Evolutionary conservation across 2,888 invertebrate genomes (phyloP).

Genomic region (Cremastobaeus sp.): DNA sequence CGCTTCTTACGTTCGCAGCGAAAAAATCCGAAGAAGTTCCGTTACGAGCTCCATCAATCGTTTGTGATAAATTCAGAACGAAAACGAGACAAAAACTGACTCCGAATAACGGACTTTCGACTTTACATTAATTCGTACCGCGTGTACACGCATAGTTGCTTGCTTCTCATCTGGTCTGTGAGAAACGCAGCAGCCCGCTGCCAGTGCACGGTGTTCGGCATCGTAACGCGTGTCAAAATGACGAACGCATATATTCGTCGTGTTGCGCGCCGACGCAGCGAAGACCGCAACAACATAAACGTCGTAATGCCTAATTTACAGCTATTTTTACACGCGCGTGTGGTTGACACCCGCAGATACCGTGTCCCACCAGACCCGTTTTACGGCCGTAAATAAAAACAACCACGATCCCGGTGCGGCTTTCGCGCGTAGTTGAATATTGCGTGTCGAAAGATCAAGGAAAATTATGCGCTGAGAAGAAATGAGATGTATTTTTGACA

Average conservation of each 20-base stretch:
- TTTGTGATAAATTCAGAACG: too few species aligned
- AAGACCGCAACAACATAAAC: conserved; percentile 63
- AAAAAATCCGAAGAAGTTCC: too few species aligned
- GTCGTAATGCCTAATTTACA: conserved; percentile 69
- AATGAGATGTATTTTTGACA: conserved; percentile 34
- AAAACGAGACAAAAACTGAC: conserved; percentile 7
- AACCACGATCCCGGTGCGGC: conserved; percentile 38
- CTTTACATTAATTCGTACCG: conserved; percentile 14
- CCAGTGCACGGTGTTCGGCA: conserved; percentile 16
- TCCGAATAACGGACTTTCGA: conserved; percentile 8
- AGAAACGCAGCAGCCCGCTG: conserved; percentile 27
- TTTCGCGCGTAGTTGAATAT: conserved; percentile 40
- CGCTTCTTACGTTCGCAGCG: too few species aligned
- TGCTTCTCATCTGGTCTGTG: conserved; percentile 40
- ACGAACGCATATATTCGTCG: conserved; percentile 39
- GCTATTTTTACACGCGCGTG: conserved; percentile 62
- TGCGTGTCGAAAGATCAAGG: conserved; percentile 54
- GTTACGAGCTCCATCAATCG: too few species aligned
- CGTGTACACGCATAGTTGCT: conserved; percentile 17
- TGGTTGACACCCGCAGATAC: conserved; percentile 47
- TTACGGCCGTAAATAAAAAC: conserved; percentile 45
- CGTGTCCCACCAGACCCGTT: conserved; percentile 7
- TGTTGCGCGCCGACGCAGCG: conserved; percentile 20
- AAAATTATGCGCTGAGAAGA: conserved; percentile 24
- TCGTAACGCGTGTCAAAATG: conserved; percentile 43